These are phyloP conservation scores for Ploceus nigricollis DNA, from an alignment of 2,113 vertebrate genomes.

Conservation along the genomic window DNA sequence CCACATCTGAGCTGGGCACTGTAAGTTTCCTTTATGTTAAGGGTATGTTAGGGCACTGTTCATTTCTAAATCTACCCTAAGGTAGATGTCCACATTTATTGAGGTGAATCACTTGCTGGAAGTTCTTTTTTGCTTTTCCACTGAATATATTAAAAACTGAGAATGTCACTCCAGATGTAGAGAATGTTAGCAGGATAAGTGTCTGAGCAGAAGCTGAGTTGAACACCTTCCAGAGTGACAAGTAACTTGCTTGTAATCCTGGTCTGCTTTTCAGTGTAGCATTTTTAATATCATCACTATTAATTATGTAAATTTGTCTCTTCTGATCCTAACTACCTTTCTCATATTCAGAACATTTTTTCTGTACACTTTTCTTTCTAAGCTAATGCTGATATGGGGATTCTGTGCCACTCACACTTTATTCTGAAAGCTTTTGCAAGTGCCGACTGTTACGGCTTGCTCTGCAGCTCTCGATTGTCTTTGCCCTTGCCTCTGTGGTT, in stretches of 20 bases:
- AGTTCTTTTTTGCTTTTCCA: neutral
- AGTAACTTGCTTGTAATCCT: neutral
- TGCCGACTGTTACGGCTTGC: rapidly evolving
- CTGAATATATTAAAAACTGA: neutral
- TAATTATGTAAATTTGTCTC: neutral
- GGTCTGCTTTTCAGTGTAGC: neutral
- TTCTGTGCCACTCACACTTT: neutral
- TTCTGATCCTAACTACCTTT: neutral
- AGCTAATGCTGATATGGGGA: neutral
- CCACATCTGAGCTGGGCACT: neutral
- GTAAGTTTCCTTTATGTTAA: neutral
- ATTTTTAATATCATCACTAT: neutral
- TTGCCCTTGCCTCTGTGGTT: neutral
- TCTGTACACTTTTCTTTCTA: neutral
- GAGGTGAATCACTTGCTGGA: neutral
- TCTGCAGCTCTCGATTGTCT: neutral
- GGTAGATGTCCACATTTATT: neutral
- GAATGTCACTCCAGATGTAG: neutral
- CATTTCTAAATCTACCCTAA: neutral
- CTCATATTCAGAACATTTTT: neutral
- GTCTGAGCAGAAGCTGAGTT: neutral
- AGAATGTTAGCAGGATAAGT: neutral
- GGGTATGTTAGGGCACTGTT: neutral
- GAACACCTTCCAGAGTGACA: neutral
- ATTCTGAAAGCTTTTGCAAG: neutral